Base-by-base conservation (phyloP, 2,888 invertebrate genomes). In the Tricholauxania praeusta region DNA sequence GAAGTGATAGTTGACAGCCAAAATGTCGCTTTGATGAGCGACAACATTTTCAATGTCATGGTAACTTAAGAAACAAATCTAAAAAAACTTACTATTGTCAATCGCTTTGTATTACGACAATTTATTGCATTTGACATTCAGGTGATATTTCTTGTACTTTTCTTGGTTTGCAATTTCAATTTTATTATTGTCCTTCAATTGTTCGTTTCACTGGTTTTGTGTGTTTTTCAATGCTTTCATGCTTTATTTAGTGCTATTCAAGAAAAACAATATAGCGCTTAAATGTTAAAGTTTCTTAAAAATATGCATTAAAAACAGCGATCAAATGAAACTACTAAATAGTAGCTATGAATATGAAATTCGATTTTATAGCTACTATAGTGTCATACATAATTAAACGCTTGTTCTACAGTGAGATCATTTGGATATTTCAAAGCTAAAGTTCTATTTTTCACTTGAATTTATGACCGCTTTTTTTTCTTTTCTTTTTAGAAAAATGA, bases 111-210 rank as follows among this genome's bases (percentile, higher is more conserved):
- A 12, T 22, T 22, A 22, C 19, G 66, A 47, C 17, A 47, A 66
- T 53, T 7, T 39, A 10, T 67, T 53, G 10, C 6, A 66, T 53
- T 67, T 67, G 67, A 55, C 55, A 67, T 67, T 57, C 39, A 67
- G 67, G 0, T 14, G 3, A 17, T 19, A 15, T 6, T 19, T 67
- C 19, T 39, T 55, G 8, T 39, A 39, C 10, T 39, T 4, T 28
- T 51, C 28, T 15, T 47, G 32, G 62, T 15, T 48, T 8, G 6
- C 8, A 1, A 15, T 47, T n/a, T 63, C 28, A 19, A 14, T 57
- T 39, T 47, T 17, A 12, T 63, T 39, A n/a, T 17, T 48, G 39
- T 39, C 39, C 39, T 39, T 39, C 39, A 39, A 10, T 39, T 39
- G 7, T 39, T 39, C 2, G 10, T 39, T 39, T 39, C 7, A 4